A percentile compares a stretch with the other conserved stretches of the same genome.
Evolutionary conservation across 2,888 invertebrate species (phyloP).

Genomic region (Trichacis sp.): DNA sequence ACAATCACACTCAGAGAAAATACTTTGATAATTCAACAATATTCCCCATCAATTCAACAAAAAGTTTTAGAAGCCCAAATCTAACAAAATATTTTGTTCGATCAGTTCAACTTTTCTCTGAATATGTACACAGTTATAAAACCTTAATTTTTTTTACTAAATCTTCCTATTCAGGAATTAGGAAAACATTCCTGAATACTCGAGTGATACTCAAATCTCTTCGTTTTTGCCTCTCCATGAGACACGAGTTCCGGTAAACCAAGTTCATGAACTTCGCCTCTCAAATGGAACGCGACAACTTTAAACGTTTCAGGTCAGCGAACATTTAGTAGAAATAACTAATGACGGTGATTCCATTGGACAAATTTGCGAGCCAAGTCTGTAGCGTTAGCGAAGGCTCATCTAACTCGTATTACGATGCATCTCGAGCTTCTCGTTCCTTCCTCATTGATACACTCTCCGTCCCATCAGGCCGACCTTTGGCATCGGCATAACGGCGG

Average conservation of each 20-base stretch:
- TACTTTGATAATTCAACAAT: too few species aligned
- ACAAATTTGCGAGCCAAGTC: constrained; percentile 25
- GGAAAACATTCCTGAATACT: too few species aligned
- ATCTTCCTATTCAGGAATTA: too few species aligned
- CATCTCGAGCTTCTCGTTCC: constrained; percentile 24
- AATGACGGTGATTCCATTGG: constrained; percentile 4
- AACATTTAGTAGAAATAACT: not conserved
- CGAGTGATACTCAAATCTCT: too few species aligned
- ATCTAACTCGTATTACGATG: constrained; percentile 21
- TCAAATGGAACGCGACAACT: not conserved
- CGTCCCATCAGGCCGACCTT: constrained; percentile 30
- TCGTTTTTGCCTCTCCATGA: too few species aligned
- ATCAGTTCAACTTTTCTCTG: too few species aligned
- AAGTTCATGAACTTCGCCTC: not conserved
- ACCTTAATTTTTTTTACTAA: too few species aligned
- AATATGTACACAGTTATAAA: too few species aligned
- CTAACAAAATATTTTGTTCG: too few species aligned
- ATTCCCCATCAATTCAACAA: too few species aligned
- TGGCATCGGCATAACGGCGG: constrained; percentile 27
- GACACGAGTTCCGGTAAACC: not conserved
- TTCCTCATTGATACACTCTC: constrained; percentile 40
- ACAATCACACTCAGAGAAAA: too few species aligned
- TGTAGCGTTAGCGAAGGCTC: constrained; percentile 16
- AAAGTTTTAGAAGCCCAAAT: too few species aligned
- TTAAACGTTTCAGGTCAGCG: not conserved